These are phyloP conservation scores for Pyxicephalus adspersus DNA, from an alignment of 2,113 vertebrate genomes.

Conservation along the genomic window DNA sequence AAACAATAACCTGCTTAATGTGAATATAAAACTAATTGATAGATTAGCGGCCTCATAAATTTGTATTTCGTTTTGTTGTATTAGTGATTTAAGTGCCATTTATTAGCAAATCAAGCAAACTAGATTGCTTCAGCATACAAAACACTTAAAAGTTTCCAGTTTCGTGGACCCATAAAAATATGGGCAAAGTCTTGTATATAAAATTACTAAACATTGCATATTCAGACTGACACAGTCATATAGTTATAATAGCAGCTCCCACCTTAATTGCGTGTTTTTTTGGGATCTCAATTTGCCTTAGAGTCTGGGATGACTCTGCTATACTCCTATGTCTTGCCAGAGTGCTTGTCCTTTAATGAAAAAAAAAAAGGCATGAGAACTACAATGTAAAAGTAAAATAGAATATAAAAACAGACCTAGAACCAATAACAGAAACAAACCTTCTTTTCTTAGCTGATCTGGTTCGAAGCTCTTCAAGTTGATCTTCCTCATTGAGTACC, in stretches of 20 bases:
- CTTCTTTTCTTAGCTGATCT: conserved; percentile 85
- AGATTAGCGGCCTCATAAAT: too few species aligned
- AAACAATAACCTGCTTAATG: too few species aligned
- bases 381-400: neutral
- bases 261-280: conserved; percentile 80
- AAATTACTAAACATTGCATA: neutral
- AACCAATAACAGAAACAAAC: conserved; percentile 60
- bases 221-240: neutral
- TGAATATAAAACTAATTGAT: too few species aligned
- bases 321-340: conserved; percentile 89
- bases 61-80: too few species aligned
- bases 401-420: neutral
- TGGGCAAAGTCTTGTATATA: neutral
- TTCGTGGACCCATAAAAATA: neutral
- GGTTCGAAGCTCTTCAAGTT: conserved; percentile 83
- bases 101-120: too few species aligned
- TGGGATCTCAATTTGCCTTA: conserved; percentile 91
- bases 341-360: conserved; percentile 79
- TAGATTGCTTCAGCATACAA: too few species aligned
- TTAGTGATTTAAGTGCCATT: too few species aligned
- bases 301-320: conserved; percentile 83
- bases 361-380: neutral
- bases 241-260: conserved; percentile 58
- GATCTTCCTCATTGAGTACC: conserved; percentile 63
- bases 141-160: too few species aligned